A percentile compares a stretch with the other conserved stretches of the same genome.
These are phyloP conservation scores for Istiophorus platypterus DNA, from an alignment of 2,113 vertebrate genomes.

Conservation along the genomic window DNA sequence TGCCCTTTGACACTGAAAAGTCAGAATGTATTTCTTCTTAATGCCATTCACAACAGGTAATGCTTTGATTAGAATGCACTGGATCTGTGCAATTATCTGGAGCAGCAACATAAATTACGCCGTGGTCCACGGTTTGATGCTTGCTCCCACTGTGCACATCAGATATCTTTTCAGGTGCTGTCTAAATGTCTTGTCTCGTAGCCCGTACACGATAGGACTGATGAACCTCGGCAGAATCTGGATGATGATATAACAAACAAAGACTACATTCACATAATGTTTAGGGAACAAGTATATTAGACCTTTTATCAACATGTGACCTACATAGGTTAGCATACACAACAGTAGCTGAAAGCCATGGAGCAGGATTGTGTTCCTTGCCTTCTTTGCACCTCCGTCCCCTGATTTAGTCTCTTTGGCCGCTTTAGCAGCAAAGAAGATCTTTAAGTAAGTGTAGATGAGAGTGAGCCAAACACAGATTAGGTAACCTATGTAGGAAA, in stretches of 20 bases:
- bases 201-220: conserved; percentile 79
- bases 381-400: conserved; percentile 43
- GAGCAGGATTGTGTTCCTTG: conserved; percentile 54
- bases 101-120: neutral
- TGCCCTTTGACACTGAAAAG: too few species aligned
- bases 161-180: conserved; percentile 67
- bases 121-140: neutral
- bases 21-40: neutral
- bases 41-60: too few species aligned
- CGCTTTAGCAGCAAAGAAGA: conserved; percentile 58
- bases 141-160: neutral
- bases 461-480: conserved; percentile 64
- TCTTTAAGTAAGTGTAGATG: conserved; percentile 65
- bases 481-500: conserved; percentile 49
- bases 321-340: conserved; percentile 67
- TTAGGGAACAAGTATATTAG: conserved; percentile 34
- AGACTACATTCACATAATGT: fast-evolving
- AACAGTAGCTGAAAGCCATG: conserved; percentile 62
- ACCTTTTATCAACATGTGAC: neutral
- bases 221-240: conserved; percentile 74
- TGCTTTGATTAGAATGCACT: neutral
- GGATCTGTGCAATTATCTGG: neutral
- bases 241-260: conserved; percentile 57
- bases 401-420: conserved; percentile 40
- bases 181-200: conserved; percentile 74